Evolutionary conservation across 2,113 vertebrate species (phyloP).

Genomic region (Psophia crepitans): DNA sequence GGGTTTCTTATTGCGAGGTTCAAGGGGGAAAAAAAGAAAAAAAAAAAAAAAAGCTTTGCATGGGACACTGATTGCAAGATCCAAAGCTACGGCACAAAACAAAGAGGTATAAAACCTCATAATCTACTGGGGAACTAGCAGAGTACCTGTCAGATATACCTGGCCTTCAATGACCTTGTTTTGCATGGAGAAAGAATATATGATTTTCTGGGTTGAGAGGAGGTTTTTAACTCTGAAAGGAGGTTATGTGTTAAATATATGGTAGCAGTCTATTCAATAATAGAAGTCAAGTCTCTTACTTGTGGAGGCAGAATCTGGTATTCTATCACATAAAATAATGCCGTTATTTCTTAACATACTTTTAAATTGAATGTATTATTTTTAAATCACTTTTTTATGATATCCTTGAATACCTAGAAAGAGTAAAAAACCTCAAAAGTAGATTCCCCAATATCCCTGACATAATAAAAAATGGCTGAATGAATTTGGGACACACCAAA

Average conservation of each 20-base stretch:
- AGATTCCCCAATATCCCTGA: not conserved
- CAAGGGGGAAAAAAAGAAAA: not conserved
- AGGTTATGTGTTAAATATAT: conserved; percentile 53
- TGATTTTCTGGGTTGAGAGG: conserved; percentile 23
- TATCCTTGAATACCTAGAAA: not conserved
- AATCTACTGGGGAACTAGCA: not conserved
- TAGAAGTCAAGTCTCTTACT: not conserved
- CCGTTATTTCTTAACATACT: conserved; percentile 4
- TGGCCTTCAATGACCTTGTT: conserved; percentile 7
- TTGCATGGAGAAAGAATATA: conserved; percentile 14
- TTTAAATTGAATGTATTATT: not conserved
- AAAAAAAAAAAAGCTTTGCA: not conserved
- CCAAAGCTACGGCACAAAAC: not conserved
- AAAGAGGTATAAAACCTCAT: not conserved
- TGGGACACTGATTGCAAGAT: not conserved
- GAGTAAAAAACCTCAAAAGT: not conserved
- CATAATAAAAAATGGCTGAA: not conserved
- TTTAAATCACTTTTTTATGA: not conserved
- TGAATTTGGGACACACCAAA: not conserved
- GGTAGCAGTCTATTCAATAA: conserved; percentile 9
- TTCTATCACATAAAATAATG: conserved; percentile 23
- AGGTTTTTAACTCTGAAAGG: conserved; percentile 31
- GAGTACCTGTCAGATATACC: not conserved
- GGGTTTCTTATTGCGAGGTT: not conserved
- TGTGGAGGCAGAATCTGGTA: not conserved